These are phyloP conservation scores for Hormaphis cornu DNA, from an alignment of 1,140 invertebrate genomes.

Conservation along the genomic window DNA sequence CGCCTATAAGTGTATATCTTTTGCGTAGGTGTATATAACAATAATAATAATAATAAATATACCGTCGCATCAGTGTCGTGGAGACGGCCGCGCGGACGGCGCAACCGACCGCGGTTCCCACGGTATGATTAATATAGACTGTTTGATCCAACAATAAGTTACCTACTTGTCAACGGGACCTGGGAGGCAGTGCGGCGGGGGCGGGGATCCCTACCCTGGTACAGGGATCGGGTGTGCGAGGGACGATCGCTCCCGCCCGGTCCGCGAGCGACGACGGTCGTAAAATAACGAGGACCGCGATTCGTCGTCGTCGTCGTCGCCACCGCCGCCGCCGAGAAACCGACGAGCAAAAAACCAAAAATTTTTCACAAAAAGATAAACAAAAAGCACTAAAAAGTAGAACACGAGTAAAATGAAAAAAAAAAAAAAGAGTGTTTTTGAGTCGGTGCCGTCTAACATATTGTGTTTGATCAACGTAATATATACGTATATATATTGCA, in stretches of 20 bases:
- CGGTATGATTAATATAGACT: constrained; percentile 31
- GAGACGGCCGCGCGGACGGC: background rate
- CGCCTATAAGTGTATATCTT: too few species aligned
- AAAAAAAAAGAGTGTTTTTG: too few species aligned
- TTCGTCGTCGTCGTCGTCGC: too few species aligned
- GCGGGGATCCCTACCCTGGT: background rate
- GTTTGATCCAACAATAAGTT: constrained; percentile 33
- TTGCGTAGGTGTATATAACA: too few species aligned
- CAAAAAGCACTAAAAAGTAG: too few species aligned
- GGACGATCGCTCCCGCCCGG: background rate
- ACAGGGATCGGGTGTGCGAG: background rate
- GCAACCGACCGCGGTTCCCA: constrained; percentile 21
- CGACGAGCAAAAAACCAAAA: constrained; percentile 27
- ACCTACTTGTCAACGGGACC: constrained; percentile 12
- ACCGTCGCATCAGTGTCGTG: too few species aligned
- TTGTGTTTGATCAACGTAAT: too few species aligned
- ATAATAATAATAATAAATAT: too few species aligned
- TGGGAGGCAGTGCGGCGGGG: background rate
- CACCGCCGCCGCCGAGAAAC: constrained; percentile 29
- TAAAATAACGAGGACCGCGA: constrained; percentile 31
- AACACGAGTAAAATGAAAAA: too few species aligned
- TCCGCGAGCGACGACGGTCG: background rate
- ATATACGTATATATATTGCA: too few species aligned
- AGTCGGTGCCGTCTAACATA: too few species aligned
- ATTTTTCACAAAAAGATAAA: too few species aligned